These are phyloP conservation scores for Ormyrus nitidulus DNA, from an alignment of 2,888 invertebrate genomes.

Conservation along the genomic window DNA sequence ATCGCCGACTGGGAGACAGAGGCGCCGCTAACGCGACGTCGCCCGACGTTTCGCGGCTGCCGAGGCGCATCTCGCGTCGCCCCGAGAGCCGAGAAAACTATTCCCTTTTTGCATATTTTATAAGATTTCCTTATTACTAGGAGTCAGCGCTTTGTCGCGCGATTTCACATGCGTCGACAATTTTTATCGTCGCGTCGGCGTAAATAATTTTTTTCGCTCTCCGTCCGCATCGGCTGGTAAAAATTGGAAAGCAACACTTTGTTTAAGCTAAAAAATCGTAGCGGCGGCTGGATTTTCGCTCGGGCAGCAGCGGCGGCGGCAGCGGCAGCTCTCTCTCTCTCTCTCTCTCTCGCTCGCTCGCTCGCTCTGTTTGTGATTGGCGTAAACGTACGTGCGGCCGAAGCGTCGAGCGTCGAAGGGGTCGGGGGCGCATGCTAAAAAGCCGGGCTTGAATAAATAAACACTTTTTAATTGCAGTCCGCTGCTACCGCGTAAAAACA, in stretches of 20 bases:
- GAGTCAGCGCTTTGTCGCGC: constrained; percentile 52
- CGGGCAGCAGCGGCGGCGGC: constrained; percentile 24
- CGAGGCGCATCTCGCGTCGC: background rate
- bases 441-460: constrained; percentile 74
- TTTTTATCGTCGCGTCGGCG: constrained; percentile 53
- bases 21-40: constrained; percentile 30
- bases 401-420: constrained; percentile 35
- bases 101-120: constrained; percentile 44
- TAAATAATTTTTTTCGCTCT: constrained; percentile 47
- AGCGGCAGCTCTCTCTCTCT: constrained; percentile 12
- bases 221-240: constrained; percentile 47
- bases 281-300: constrained; percentile 56
- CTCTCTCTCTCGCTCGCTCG: constrained; percentile 45
- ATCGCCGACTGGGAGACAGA: constrained; percentile 62
- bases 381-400: constrained; percentile 48
- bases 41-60: background rate
- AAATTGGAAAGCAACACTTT: constrained; percentile 65
- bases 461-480: constrained; percentile 75
- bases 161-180: constrained; percentile 53
- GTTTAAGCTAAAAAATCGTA: constrained; percentile 65
- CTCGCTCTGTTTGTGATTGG: constrained; percentile 53
- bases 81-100: background rate
- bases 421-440: constrained; percentile 70
- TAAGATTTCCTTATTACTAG: constrained; percentile 53
- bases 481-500: constrained; percentile 73